A percentile compares a stretch with the other conserved stretches of the same genome.
phyloP scores from a whole-genome alignment of 2,888 invertebrate genomes.

The Pristionchus fissidentatus region DNA sequence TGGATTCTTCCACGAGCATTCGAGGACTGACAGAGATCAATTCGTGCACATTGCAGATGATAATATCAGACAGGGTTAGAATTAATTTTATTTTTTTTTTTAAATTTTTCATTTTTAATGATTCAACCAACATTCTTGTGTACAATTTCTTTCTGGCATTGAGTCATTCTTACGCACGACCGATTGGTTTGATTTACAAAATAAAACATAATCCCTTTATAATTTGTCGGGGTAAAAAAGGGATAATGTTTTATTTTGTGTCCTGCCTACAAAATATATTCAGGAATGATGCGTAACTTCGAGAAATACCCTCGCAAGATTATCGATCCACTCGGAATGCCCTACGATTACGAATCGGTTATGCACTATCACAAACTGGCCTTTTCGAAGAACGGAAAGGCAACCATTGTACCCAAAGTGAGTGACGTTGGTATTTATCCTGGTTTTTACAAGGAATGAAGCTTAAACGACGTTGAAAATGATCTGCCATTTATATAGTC shows the following conservation, averaged over 20 bases:
- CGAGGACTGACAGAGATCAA: slow-evolving; percentile 85
- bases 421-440: background rate
- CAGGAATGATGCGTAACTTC: slow-evolving; percentile 79
- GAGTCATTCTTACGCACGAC: no score
- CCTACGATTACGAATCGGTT: slow-evolving; percentile 84
- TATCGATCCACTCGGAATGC: slow-evolving; percentile 79
- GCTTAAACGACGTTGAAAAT: no score
- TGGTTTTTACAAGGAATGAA: background rate
- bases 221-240: no score
- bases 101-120: background rate
- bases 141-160: no score
- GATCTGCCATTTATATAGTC: slow-evolving; percentile 67
- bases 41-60: slow-evolving; percentile 85
- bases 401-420: slow-evolving; percentile 78
- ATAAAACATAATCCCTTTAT: no score
- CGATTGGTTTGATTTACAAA: no score
- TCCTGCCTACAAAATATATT: no score
- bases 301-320: slow-evolving; percentile 77
- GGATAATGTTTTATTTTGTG: no score
- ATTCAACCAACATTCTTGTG: no score
- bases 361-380: slow-evolving; percentile 84
- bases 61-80: slow-evolving; percentile 82
- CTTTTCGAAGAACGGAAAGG: slow-evolving; percentile 78
- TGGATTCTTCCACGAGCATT: slow-evolving; percentile 89
- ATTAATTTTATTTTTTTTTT: background rate